Evolutionary conservation across 2,797 vertebrate genomes (phyloP).

Genomic region (Sus cebifrons): DNA sequence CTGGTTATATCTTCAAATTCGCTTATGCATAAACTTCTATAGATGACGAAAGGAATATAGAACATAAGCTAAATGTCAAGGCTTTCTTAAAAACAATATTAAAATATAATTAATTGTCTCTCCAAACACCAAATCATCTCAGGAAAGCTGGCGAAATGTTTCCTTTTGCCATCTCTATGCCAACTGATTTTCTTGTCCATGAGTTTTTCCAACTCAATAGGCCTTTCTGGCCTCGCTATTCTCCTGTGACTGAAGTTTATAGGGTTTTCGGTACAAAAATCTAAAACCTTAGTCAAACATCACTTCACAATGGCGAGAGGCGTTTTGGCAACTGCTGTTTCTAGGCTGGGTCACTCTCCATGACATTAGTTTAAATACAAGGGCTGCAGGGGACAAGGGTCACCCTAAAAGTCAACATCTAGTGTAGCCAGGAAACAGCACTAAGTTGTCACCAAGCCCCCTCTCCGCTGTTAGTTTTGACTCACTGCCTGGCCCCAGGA

Average conservation of each 20-base stretch:
- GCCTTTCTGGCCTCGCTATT: background rate
- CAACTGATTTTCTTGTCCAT: background rate
- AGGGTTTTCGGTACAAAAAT: background rate
- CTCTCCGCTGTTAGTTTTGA: background rate
- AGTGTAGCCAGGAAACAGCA: background rate
- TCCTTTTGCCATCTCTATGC: background rate
- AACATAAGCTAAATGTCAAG: background rate
- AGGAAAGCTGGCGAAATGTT: background rate
- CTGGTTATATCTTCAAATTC: background rate
- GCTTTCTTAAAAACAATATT: background rate
- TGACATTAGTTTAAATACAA: background rate
- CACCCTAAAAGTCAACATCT: background rate
- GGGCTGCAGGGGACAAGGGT: background rate
- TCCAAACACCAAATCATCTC: background rate
- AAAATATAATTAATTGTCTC: background rate
- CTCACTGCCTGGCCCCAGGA: background rate
- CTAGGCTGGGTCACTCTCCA: conserved; percentile 7
- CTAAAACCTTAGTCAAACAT: background rate
- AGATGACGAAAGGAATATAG: background rate
- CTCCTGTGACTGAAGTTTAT: background rate
- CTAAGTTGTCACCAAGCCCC: background rate
- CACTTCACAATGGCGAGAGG: background rate
- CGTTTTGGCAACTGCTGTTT: background rate
- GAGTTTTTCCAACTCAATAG: background rate
- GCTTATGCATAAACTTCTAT: background rate